phyloP scores from a whole-genome alignment of 2,888 invertebrate genomes.

The Mesorhabditis sp. region DNA sequence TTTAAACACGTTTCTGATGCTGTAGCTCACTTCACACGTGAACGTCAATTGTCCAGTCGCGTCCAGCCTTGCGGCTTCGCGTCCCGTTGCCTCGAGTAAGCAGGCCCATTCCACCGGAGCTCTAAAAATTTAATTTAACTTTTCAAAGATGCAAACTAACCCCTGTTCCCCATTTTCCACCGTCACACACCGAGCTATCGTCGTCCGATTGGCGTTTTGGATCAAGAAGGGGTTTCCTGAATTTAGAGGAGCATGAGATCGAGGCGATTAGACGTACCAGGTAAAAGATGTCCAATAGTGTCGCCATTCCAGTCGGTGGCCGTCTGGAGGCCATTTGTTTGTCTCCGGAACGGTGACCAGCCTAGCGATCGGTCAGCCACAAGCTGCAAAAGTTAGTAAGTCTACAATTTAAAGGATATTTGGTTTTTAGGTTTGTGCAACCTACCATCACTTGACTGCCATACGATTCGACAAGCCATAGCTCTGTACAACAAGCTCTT shows the following conservation, averaged over 20 bases:
- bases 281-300: conserved; percentile 19
- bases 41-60: not conserved
- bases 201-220: conserved; percentile 1
- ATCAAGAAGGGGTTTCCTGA: not conserved
- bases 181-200: not conserved
- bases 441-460: conserved; percentile 14
- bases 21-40: not conserved
- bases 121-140: not conserved
- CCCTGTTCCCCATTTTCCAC: not conserved
- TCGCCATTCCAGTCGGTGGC: conserved; percentile 38
- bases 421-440: too few species aligned
- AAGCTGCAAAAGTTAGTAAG: not conserved
- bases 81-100: not conserved
- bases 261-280: not conserved
- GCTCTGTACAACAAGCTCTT: conserved; percentile 35
- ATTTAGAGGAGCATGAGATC: too few species aligned
- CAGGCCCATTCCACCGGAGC: not conserved
- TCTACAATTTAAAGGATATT: too few species aligned
- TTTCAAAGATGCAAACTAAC: not conserved
- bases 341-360: not conserved
- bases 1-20: not conserved
- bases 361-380: conserved; percentile 5
- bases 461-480: conserved; percentile 36
- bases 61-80: not conserved
- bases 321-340: conserved; percentile 6